Conservation (phyloP, 2,888 invertebrate species). For the Zeuzera pyrina region DNA sequence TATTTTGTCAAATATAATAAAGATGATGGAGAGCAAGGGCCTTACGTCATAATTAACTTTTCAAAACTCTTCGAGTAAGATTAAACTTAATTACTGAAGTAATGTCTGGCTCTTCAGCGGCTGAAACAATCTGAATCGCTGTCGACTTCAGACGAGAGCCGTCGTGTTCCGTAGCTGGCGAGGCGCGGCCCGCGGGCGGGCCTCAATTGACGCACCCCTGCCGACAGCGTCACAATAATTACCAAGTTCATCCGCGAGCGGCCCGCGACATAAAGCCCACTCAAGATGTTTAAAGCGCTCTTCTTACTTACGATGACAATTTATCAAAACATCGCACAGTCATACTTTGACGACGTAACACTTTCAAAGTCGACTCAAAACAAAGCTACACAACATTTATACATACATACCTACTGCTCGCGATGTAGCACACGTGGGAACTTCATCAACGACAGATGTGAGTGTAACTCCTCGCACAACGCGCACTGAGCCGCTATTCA, state of each 20-base stretch:
- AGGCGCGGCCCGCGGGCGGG: neutral
- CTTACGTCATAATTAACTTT: conserved; percentile 5
- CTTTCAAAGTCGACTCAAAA: too few relatives aligned
- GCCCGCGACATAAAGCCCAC: conserved; percentile 13
- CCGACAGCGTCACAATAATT: conserved; percentile 14
- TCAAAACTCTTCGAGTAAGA: conserved; percentile 13
- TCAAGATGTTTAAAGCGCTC: conserved; percentile 13
- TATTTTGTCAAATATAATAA: too few relatives aligned
- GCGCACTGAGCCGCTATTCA: too few relatives aligned
- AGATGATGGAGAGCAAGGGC: too few relatives aligned
- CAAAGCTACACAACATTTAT: too few relatives aligned
- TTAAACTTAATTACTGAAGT: conserved; percentile 20
- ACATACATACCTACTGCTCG: too few relatives aligned
- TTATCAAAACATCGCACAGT: conserved; percentile 16
- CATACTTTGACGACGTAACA: too few relatives aligned
- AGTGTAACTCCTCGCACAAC: too few relatives aligned
- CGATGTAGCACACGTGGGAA: too few relatives aligned
- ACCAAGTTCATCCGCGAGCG: conserved; percentile 10
- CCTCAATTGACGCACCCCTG: conserved; percentile 4
- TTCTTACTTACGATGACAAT: conserved; percentile 15
- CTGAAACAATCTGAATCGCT: conserved; percentile 17
- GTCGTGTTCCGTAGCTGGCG: neutral
- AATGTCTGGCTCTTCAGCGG: conserved; percentile 12
- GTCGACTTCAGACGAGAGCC: conserved; percentile 7
- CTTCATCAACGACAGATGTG: too few relatives aligned